Evolutionary conservation across 1,140 invertebrate genomes (phyloP).

Genomic region (Zaprionus kolodkinae): DNA sequence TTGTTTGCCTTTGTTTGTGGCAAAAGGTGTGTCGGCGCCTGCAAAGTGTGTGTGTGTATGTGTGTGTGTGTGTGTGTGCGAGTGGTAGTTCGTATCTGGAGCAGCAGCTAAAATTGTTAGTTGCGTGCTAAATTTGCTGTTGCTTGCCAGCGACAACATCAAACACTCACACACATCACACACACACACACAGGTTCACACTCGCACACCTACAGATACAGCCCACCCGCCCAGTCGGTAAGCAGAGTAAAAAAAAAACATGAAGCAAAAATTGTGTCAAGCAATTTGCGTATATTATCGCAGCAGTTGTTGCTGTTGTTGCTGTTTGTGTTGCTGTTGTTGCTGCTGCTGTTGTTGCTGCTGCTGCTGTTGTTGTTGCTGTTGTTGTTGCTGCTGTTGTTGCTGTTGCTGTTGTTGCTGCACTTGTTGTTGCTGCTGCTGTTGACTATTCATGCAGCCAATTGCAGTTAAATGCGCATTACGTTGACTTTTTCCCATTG

Average conservation of each 20-base stretch:
- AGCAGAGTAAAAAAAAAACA: constrained; percentile 29
- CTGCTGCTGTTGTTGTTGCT: constrained; percentile 34
- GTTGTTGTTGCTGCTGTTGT: constrained; percentile 31
- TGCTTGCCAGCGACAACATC: constrained; percentile 42
- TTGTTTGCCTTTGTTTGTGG: constrained; percentile 38
- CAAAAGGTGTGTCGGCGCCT: constrained; percentile 48
- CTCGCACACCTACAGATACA: constrained; percentile 33
- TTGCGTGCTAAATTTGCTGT: constrained; percentile 73
- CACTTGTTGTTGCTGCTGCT: constrained; percentile 16
- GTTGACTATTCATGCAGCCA: constrained; percentile 49
- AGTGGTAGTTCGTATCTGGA: constrained; percentile 61
- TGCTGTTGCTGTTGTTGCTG: constrained; percentile 30
- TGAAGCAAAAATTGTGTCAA: constrained; percentile 73
- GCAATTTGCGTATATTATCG: constrained; percentile 82
- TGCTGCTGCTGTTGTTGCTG: constrained; percentile 28
- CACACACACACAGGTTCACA: constrained; percentile 28
- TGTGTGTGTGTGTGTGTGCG: constrained; percentile 56
- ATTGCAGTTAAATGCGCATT: constrained; percentile 74
- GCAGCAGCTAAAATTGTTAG: constrained; percentile 82
- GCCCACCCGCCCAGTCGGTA: constrained; percentile 46
- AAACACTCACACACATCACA: constrained; percentile 23
- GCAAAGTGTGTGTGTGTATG: constrained; percentile 42
- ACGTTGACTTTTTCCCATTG: constrained; percentile 56
- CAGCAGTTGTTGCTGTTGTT: constrained; percentile 38
- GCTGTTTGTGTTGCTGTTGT: constrained; percentile 24